Conservation (phyloP, 2,113 vertebrate species). For the Physeter macrocephalus region DNA sequence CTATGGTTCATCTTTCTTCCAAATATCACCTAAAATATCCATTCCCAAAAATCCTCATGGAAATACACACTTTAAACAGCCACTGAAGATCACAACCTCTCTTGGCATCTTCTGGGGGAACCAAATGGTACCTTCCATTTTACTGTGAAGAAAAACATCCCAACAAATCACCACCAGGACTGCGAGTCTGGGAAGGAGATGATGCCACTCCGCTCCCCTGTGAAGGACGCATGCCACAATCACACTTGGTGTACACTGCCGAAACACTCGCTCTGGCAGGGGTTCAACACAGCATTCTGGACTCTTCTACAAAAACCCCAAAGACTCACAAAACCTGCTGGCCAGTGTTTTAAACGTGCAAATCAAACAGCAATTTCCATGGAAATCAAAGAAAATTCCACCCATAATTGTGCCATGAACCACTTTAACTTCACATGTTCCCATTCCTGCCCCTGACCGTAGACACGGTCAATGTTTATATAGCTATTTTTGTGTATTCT, state of each 20-base stretch:
- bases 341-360: rapidly evolving
- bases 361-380: too few species aligned
- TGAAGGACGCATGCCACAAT: rapidly evolving
- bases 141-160: neutral
- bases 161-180: neutral
- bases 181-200: neutral
- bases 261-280: rapidly evolving
- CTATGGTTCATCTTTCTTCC: neutral
- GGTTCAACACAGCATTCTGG: rapidly evolving
- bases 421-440: rapidly evolving
- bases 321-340: rapidly evolving
- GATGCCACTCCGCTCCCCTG: rapidly evolving
- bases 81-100: neutral
- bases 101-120: neutral
- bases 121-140: neutral
- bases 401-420: rapidly evolving
- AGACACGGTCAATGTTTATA: neutral
- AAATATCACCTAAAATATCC: neutral
- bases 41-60: neutral
- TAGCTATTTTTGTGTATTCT: too few species aligned
- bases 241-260: rapidly evolving
- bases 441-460: neutral
- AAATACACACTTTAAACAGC: neutral
- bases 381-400: neutral
- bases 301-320: neutral